Evolutionary conservation across 2,797 vertebrate genomes (phyloP).

Genomic region (Clarias pachynema): DNA sequence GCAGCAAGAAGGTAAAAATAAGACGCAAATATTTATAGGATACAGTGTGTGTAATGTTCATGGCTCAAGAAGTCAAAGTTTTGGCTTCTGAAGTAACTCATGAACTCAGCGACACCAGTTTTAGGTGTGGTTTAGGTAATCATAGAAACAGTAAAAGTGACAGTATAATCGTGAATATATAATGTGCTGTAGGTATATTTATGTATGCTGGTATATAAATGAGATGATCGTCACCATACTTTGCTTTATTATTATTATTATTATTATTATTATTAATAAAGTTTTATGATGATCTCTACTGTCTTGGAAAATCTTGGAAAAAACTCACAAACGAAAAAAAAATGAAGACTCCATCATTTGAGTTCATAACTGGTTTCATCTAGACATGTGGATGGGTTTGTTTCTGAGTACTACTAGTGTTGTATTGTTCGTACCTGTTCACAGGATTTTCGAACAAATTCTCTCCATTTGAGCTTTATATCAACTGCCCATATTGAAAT

Average conservation of each 20-base stretch:
- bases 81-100: not conserved
- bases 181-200: not conserved
- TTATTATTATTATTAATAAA: not conserved
- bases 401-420: not conserved
- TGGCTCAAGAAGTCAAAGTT: not conserved
- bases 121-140: not conserved
- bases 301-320: not conserved
- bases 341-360: not conserved
- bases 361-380: not conserved
- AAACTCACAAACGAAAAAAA: not conserved
- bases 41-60: not conserved
- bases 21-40: conserved; percentile 14
- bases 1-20: conserved; percentile 5
- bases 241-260: not conserved
- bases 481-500: not conserved
- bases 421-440: not conserved
- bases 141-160: not conserved
- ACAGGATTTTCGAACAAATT: not conserved
- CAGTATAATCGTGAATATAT: not conserved
- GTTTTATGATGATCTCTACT: not conserved
- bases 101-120: not conserved
- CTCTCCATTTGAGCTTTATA: not conserved
- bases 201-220: not conserved
- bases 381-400: not conserved
- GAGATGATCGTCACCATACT: not conserved